A percentile compares a stretch with the other conserved stretches of the same genome.
These are phyloP conservation scores for Cataglyphis rosenhaueri DNA, from an alignment of 2,888 invertebrate species.

Conservation along the genomic window DNA sequence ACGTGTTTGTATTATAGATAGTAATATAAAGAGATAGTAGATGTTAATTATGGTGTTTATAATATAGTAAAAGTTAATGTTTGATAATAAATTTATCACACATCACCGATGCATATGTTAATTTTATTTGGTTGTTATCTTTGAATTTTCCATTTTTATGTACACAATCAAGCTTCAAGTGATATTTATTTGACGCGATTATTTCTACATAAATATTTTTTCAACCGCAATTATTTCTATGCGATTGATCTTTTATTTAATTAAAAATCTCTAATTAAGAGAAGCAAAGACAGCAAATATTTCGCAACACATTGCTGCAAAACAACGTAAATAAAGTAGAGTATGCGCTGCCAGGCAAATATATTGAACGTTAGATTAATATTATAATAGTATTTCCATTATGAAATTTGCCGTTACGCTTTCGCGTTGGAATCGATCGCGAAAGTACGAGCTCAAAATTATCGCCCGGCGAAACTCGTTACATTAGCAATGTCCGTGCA, in stretches of 20 bases:
- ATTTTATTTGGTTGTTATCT: slow-evolving; percentile 20
- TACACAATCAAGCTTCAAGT: neutral
- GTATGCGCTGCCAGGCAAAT: neutral
- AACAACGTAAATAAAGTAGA: neutral
- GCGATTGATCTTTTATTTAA: slow-evolving; percentile 9
- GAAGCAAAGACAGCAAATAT: neutral
- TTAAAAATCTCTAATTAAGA: slow-evolving; percentile 17
- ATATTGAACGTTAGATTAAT: slow-evolving; percentile 30
- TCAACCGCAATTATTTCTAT: neutral
- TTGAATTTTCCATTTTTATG: neutral
- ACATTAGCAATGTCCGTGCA: slow-evolving; percentile 61
- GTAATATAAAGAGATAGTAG: slow-evolving; percentile 23
- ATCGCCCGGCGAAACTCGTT: slow-evolving; percentile 59
- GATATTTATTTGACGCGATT: neutral
- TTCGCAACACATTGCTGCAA: neutral
- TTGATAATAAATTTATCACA: slow-evolving; percentile 37
- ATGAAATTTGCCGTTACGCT: slow-evolving; percentile 53
- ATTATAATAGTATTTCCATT: slow-evolving; percentile 44
- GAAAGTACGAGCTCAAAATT: slow-evolving; percentile 60
- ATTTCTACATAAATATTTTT: slow-evolving; percentile 8
- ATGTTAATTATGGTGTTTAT: neutral
- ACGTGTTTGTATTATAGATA: neutral
- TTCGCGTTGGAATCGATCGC: slow-evolving; percentile 61
- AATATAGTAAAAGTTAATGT: slow-evolving; percentile 11
- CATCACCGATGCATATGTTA: slow-evolving; percentile 3